Percentiles rank a stretch among this genome's conserved stretches.
phyloP scores from a whole-genome alignment of 2,888 invertebrate genomes.

The Drosophila heteroneura region DNA sequence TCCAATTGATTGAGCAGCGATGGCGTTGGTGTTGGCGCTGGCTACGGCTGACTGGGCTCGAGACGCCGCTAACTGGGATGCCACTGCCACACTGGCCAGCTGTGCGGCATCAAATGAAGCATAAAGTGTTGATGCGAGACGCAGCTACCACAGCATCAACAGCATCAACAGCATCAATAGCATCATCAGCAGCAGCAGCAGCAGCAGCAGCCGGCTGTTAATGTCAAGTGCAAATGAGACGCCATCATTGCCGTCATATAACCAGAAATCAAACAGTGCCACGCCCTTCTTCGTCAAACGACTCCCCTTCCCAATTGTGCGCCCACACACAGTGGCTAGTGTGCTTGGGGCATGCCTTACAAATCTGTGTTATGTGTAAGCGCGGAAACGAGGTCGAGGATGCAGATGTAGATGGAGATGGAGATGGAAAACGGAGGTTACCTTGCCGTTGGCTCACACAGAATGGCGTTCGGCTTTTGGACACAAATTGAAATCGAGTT shows the following conservation, averaged over 20 bases:
- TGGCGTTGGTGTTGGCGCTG: slow-evolving; percentile 30
- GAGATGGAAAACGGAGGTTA: slow-evolving; percentile 25
- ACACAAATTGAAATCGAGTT: slow-evolving; percentile 73
- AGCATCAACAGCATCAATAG: neutral
- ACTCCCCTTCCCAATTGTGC: slow-evolving; percentile 8
- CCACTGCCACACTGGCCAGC: slow-evolving; percentile 36
- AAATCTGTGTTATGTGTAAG: neutral
- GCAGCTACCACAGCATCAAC: slow-evolving; percentile 39
- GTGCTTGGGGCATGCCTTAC: slow-evolving; percentile 7
- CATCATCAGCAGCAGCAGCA: neutral
- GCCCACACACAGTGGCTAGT: slow-evolving; percentile 41
- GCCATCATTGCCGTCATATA: slow-evolving; percentile 23
- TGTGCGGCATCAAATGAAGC: slow-evolving; percentile 69
- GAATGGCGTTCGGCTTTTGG: slow-evolving; percentile 59
- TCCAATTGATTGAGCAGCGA: slow-evolving; percentile 72
- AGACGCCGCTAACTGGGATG: slow-evolving; percentile 20
- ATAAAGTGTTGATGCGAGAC: slow-evolving; percentile 67
- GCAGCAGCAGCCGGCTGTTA: slow-evolving; percentile 46
- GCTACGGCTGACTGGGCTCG: slow-evolving; percentile 37
- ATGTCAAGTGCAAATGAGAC: slow-evolving; percentile 70
- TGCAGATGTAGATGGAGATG: neutral
- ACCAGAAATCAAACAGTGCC: slow-evolving; percentile 39
- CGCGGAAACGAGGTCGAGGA: slow-evolving; percentile 6
- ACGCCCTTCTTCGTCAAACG: slow-evolving; percentile 20
- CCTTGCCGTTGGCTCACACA: slow-evolving; percentile 62